Percentiles rank a stretch among this genome's conserved stretches.
phyloP scores from a whole-genome alignment of 2,797 vertebrate genomes.

The Darevskia mixta region DNA sequence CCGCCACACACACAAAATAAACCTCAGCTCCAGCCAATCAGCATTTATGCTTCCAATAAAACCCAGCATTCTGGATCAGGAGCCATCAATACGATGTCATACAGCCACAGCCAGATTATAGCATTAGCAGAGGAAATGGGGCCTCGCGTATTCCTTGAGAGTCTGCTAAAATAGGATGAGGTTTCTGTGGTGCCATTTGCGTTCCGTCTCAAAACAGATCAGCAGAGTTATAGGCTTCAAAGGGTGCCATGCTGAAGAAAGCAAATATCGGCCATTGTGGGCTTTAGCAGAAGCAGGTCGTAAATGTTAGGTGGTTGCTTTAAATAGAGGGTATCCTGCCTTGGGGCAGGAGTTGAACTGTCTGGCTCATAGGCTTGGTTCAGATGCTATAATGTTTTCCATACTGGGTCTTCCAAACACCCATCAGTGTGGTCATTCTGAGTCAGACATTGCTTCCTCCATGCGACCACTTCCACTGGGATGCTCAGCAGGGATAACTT shows the following conservation, averaged over 20 bases:
- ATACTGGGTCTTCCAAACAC: neutral
- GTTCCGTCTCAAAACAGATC: neutral
- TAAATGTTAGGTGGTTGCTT: neutral
- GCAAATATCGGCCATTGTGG: neutral
- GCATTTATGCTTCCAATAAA: conserved; percentile 23
- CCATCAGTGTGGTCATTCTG: too few species aligned
- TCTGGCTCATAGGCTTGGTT: neutral
- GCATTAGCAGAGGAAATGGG: conserved; percentile 25
- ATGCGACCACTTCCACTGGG: neutral
- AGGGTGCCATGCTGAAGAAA: neutral
- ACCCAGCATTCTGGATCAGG: conserved; percentile 20
- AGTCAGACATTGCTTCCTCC: neutral
- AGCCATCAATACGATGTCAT: conserved; percentile 10
- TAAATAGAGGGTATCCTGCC: neutral
- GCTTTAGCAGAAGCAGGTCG: neutral
- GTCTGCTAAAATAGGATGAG: conserved; percentile 27
- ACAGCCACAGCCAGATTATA: neutral
- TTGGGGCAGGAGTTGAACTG: neutral
- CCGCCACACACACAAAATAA: neutral
- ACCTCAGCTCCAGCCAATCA: conserved; percentile 3
- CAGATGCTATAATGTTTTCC: neutral
- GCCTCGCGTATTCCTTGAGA: neutral
- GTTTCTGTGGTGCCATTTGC: conserved; percentile 17
- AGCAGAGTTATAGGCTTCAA: neutral
- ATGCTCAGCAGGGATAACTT: neutral